phyloP scores from a whole-genome alignment of 2,888 invertebrate genomes.

The Ophioninae sp. region DNA sequence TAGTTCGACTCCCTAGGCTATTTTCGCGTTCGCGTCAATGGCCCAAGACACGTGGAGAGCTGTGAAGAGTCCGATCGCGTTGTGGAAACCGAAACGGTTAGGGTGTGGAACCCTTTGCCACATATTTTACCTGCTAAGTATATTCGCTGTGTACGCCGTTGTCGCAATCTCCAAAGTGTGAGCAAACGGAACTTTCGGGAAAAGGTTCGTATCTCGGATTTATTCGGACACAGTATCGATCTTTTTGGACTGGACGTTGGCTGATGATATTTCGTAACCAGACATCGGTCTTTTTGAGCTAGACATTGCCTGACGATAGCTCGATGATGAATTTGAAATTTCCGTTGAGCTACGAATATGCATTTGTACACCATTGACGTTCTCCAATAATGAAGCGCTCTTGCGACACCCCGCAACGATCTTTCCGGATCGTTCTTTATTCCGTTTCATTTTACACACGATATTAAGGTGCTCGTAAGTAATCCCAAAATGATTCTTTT shows the following conservation, averaged over 20 bases:
- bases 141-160: background rate
- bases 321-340: background rate
- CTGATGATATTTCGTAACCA: background rate
- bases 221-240: background rate
- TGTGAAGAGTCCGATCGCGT: slow-evolving; percentile 4
- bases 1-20: slow-evolving; percentile 68
- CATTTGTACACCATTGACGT: no score
- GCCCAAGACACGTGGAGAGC: slow-evolving; percentile 66
- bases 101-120: background rate
- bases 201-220: background rate
- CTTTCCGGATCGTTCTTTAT: no score
- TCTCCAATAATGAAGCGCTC: no score
- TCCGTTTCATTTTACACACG: background rate
- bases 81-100: slow-evolving; percentile 17
- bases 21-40: slow-evolving; percentile 71
- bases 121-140: slow-evolving; percentile 27
- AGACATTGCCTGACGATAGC: background rate
- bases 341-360: background rate
- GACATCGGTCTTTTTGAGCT: background rate
- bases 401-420: no score
- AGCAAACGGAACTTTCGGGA: background rate
- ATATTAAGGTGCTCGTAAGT: background rate
- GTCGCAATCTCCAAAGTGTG: background rate
- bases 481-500: background rate
- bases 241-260: background rate